Conservation (phyloP, 1,140 invertebrate genomes). For the Heliconius himera region DNA sequence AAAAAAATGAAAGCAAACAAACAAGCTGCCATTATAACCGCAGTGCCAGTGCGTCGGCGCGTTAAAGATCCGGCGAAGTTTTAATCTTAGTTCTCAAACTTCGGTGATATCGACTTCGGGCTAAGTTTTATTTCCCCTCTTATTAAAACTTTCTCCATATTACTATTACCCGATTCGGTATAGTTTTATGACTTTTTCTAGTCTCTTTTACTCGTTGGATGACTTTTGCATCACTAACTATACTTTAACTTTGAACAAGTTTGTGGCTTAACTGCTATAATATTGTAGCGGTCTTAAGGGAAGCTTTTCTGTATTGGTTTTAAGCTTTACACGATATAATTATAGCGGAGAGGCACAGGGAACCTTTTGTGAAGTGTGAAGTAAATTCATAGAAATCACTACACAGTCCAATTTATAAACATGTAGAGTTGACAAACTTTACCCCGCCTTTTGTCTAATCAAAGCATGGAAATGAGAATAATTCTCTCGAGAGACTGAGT, state of each 20-base stretch:
- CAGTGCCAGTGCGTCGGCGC: conserved; percentile 56
- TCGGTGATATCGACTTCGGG: conserved; percentile 59
- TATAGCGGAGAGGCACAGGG: too few relatives aligned
- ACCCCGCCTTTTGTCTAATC: too few relatives aligned
- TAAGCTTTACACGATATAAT: too few relatives aligned
- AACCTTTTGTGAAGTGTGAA: too few relatives aligned
- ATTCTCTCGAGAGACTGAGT: too few relatives aligned
- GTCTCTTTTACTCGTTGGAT: conserved; percentile 30
- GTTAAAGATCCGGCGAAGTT: conserved; percentile 59
- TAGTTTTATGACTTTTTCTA: conserved; percentile 68
- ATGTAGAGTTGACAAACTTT: too few relatives aligned
- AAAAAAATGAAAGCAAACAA: conserved; percentile 15
- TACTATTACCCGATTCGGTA: conserved; percentile 65
- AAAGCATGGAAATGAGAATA: too few relatives aligned
- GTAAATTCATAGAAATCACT: too few relatives aligned
- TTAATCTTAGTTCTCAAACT: conserved; percentile 67
- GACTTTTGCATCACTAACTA: conserved; percentile 44
- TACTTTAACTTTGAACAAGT: conserved; percentile 36
- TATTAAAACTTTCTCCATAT: conserved; percentile 76
- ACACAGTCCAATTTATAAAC: too few relatives aligned
- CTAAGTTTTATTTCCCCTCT: conserved; percentile 65
- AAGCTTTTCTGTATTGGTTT: background rate
- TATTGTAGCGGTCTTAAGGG: background rate
- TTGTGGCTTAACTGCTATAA: background rate
- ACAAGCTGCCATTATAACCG: conserved; percentile 34